Evolutionary conservation across 2,888 invertebrate species (phyloP).

Genomic region (Erebia palarica): DNA sequence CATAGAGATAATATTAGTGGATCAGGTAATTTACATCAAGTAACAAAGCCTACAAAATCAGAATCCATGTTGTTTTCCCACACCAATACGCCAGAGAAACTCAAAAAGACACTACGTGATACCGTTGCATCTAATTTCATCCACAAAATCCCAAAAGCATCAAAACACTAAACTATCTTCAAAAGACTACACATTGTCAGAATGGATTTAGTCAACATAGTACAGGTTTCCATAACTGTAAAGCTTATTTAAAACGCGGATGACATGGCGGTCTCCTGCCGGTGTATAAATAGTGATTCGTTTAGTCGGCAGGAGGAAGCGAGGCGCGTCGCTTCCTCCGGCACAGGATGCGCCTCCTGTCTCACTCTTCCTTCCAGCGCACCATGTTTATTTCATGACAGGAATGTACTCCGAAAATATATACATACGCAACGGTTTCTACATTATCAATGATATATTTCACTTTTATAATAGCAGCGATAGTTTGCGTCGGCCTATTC

Average conservation of each 20-base stretch:
- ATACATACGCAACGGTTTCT: slow-evolving; percentile 21
- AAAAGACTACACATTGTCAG: neutral
- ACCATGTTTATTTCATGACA: slow-evolving; percentile 41
- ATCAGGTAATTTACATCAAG: no score
- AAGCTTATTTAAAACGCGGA: slow-evolving; percentile 4
- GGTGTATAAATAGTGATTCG: slow-evolving; percentile 43
- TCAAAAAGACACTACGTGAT: no score
- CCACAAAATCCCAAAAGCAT: neutral
- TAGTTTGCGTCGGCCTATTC: no score
- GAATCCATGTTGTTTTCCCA: no score
- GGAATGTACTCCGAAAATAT: slow-evolving; percentile 32
- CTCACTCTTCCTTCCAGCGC: slow-evolving; percentile 57
- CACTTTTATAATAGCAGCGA: no score
- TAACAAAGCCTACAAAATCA: no score
- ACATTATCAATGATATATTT: neutral
- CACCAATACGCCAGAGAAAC: no score
- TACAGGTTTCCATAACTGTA: slow-evolving; percentile 8
- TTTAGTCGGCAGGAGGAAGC: slow-evolving; percentile 39
- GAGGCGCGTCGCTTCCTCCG: slow-evolving; percentile 44
- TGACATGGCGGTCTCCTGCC: neutral
- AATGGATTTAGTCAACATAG: neutral
- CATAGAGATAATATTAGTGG: no score
- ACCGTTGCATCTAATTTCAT: no score
- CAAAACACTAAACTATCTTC: neutral
- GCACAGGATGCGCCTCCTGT: slow-evolving; percentile 52